Conservation (phyloP, 2,113 vertebrate species). For the Noturus placidus region DNA sequence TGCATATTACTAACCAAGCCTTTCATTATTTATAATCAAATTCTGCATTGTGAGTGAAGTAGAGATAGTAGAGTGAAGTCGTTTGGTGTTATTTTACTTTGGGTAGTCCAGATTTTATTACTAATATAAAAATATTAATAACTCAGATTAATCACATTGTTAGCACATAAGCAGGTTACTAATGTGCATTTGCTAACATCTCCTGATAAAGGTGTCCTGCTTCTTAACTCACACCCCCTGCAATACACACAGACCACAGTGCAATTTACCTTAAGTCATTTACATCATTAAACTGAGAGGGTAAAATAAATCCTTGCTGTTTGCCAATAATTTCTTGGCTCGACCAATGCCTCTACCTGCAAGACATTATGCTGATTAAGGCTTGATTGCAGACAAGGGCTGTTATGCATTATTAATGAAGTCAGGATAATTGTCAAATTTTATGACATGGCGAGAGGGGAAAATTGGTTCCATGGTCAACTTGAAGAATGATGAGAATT, state of each 20-base stretch:
- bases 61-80: not conserved
- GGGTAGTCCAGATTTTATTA: not conserved
- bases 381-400: slow-evolving; percentile 79
- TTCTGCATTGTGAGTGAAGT: not conserved
- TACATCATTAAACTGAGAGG: slow-evolving; percentile 64
- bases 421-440: slow-evolving; percentile 87
- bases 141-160: slow-evolving; percentile 29
- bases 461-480: slow-evolving; percentile 92
- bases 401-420: slow-evolving; percentile 94
- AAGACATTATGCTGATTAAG: slow-evolving; percentile 83
- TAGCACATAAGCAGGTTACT: slow-evolving; percentile 6
- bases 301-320: slow-evolving; percentile 74
- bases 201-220: slow-evolving; percentile 45
- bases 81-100: not conserved
- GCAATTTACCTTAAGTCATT: slow-evolving; percentile 60
- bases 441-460: slow-evolving; percentile 85
- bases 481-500: slow-evolving; percentile 89
- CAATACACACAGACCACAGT: slow-evolving; percentile 13
- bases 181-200: slow-evolving; percentile 45
- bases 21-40: not conserved
- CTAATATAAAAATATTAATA: slow-evolving; percentile 29
- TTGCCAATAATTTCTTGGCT: slow-evolving; percentile 75
- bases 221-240: slow-evolving; percentile 34
- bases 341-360: slow-evolving; percentile 72
- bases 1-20: not conserved